Percentiles rank a stretch among this genome's conserved stretches.
phyloP scores from a whole-genome alignment of 2,797 vertebrate species.

The Melanotaenia pygmaea region DNA sequence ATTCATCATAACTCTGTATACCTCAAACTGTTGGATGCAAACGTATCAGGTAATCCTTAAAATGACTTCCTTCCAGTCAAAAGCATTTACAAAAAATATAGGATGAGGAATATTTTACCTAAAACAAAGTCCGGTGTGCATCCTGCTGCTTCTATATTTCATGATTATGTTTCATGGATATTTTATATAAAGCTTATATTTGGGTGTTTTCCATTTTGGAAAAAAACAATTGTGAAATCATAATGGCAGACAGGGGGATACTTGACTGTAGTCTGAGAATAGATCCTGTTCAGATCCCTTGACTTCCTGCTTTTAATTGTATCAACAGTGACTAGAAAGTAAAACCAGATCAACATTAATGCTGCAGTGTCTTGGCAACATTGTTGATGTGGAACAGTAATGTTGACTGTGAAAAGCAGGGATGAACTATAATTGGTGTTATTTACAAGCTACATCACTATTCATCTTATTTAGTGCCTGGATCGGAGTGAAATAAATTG shows the following conservation, averaged over 20 bases:
- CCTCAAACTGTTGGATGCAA: slow-evolving; percentile 38
- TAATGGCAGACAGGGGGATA: slow-evolving; percentile 43
- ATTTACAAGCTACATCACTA: slow-evolving; percentile 66
- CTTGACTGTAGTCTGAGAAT: slow-evolving; percentile 33
- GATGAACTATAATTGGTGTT: slow-evolving; percentile 76
- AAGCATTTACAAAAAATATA: not conserved
- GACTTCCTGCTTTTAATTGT: slow-evolving; percentile 45
- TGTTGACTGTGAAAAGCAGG: slow-evolving; percentile 68
- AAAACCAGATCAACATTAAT: slow-evolving; percentile 68
- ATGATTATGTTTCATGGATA: not conserved
- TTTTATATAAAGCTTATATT: slow-evolving; percentile 29
- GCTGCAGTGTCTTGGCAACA: slow-evolving; percentile 50
- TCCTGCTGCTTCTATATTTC: slow-evolving; percentile 29
- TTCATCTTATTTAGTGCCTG: slow-evolving; percentile 64
- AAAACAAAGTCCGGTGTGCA: slow-evolving; percentile 14
- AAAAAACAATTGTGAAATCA: slow-evolving; percentile 45
- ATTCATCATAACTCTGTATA: slow-evolving; percentile 40
- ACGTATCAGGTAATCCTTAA: slow-evolving; percentile 35
- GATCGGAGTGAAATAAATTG: slow-evolving; percentile 51
- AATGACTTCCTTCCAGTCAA: slow-evolving; percentile 18
- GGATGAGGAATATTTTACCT: not conserved
- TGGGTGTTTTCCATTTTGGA: slow-evolving; percentile 53
- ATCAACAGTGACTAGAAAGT: slow-evolving; percentile 55
- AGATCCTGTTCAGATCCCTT: slow-evolving; percentile 22
- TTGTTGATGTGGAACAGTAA: slow-evolving; percentile 49